Conservation (phyloP, 2,797 vertebrate species). For the Acrossocheilus wenchowensis region DNA sequence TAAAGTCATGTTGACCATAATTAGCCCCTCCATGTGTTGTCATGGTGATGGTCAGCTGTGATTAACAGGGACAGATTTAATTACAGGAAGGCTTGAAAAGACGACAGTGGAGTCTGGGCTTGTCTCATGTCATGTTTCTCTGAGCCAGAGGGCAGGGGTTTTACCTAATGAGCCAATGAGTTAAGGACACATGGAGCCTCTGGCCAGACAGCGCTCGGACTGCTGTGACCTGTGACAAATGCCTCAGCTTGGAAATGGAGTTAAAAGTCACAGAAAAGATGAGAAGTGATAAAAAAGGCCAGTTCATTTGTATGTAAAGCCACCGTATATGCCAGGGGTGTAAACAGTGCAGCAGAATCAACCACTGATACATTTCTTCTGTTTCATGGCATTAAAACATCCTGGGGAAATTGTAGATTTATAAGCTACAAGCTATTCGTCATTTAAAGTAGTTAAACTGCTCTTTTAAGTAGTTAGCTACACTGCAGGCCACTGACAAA, state of each 20-base stretch:
- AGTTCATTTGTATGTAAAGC: background rate
- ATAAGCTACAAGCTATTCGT: background rate
- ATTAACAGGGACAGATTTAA: conserved; percentile 66
- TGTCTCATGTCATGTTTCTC: conserved; percentile 42
- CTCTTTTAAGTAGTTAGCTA: conserved; percentile 2
- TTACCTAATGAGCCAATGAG: conserved; percentile 53
- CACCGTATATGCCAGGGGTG: background rate
- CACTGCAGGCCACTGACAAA: background rate
- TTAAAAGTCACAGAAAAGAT: conserved; percentile 18
- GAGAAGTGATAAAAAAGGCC: background rate
- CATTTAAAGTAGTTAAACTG: conserved; percentile 5
- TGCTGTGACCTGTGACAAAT: conserved; percentile 13
- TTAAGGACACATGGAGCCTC: conserved; percentile 31
- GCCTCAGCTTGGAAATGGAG: background rate
- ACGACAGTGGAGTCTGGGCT: conserved; percentile 39
- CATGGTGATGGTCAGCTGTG: conserved; percentile 62
- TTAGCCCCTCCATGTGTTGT: conserved; percentile 58
- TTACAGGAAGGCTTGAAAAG: conserved; percentile 58
- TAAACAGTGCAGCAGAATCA: background rate
- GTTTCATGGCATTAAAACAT: background rate
- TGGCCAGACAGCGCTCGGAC: background rate
- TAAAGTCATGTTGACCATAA: conserved; percentile 56
- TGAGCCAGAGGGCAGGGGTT: conserved; percentile 42
- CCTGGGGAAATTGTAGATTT: background rate
- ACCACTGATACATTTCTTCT: background rate